Conservation (phyloP, 2,888 invertebrate species). For the Pyrochroa serraticornis region DNA sequence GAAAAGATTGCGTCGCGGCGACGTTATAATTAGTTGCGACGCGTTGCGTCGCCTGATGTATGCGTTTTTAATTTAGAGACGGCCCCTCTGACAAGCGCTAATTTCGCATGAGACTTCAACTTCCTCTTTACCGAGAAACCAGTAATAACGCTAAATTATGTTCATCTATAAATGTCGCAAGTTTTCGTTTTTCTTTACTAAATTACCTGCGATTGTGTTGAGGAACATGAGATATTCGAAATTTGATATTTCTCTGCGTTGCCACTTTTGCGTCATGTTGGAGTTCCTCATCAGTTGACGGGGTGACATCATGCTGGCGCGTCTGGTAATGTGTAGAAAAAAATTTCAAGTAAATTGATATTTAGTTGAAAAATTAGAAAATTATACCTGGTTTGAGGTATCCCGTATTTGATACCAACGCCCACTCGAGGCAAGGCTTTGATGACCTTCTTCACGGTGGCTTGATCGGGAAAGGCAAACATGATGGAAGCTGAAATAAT, state of each 20-base stretch:
- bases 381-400: conserved; percentile 89
- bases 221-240: conserved; percentile 99
- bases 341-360: conserved; percentile 4
- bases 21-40: conserved; percentile 26
- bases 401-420: conserved; percentile 99
- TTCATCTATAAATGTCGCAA: not conserved
- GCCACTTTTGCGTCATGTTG: conserved; percentile 99
- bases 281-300: conserved; percentile 98
- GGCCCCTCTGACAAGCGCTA: conserved; percentile 53
- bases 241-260: conserved; percentile 97
- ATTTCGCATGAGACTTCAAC: conserved; percentile 51
- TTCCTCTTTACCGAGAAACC: conserved; percentile 10
- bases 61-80: conserved; percentile 50
- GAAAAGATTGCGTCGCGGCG: not conserved
- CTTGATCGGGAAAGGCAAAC: conserved; percentile 97
- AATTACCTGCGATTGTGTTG: conserved; percentile 95
- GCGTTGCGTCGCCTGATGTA: conserved; percentile 37
- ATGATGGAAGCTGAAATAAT: conserved; percentile 89
- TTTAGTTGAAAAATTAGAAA: conserved; percentile 7
- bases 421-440: conserved; percentile 96
- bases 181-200: not conserved
- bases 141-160: not conserved
- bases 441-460: conserved; percentile 97
- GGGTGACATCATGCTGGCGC: conserved; percentile 98
- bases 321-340: conserved; percentile 41